Percentiles rank a stretch among this genome's conserved stretches.
phyloP scores from a whole-genome alignment of 2,888 invertebrate species.

The Micoletzkya japonica region DNA sequence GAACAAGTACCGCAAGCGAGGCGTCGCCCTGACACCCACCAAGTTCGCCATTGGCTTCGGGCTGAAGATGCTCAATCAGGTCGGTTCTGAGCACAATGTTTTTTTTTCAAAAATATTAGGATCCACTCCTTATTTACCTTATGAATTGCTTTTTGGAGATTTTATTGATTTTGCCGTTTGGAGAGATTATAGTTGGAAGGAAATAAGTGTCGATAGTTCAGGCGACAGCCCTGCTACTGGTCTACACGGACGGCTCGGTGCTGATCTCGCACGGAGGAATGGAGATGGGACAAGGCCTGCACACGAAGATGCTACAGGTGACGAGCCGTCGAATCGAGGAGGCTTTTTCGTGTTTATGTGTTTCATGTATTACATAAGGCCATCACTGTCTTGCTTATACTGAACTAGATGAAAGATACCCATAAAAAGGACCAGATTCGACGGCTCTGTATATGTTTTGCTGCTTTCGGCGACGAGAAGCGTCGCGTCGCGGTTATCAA shows the following conservation, averaged over 20 bases:
- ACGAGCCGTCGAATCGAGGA: too few relatives aligned
- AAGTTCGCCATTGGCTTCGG: conserved; percentile 64
- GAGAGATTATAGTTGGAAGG: background rate
- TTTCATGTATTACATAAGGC: too few relatives aligned
- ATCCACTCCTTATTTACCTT: background rate
- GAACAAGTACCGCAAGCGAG: conserved; percentile 53
- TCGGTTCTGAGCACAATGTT: conserved; percentile 2
- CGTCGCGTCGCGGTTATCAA: too few relatives aligned
- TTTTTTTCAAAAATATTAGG: background rate
- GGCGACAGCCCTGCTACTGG: conserved; percentile 81
- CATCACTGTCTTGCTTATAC: too few relatives aligned
- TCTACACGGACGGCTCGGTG: conserved; percentile 81
- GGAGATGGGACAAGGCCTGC: conserved; percentile 95
- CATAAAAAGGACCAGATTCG: too few relatives aligned
- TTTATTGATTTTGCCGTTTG: background rate
- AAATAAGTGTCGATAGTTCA: conserved; percentile 38
- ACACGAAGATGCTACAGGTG: conserved; percentile 91
- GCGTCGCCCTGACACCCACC: conserved; percentile 59
- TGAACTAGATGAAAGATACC: too few relatives aligned
- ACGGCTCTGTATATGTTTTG: too few relatives aligned
- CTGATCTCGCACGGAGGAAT: conserved; percentile 83
- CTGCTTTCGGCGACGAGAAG: too few relatives aligned
- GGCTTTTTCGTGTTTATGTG: too few relatives aligned
- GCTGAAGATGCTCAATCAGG: conserved; percentile 62
- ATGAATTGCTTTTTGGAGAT: background rate